Percentiles rank a stretch among this genome's conserved stretches.
These are phyloP conservation scores for Cebidichthys violaceus DNA, from an alignment of 2,113 vertebrate genomes.

Conservation along the genomic window DNA sequence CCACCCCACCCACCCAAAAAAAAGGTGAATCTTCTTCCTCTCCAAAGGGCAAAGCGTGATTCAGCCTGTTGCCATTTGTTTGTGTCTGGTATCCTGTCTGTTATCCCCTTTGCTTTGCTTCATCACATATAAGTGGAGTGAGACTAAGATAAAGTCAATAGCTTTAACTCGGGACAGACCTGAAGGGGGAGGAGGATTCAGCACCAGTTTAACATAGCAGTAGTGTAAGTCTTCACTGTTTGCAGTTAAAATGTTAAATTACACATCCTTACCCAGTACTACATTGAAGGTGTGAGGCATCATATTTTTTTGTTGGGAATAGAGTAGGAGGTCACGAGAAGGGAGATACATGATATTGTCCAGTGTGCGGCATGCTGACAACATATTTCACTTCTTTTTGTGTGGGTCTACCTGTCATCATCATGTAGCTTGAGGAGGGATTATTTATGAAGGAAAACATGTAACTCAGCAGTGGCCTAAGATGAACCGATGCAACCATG, in stretches of 20 bases:
- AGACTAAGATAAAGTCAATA: constrained; percentile 19
- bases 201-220: neutral
- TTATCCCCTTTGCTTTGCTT: neutral
- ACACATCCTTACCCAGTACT: neutral
- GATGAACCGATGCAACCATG: constrained; percentile 25
- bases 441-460: constrained; percentile 12
- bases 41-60: constrained; percentile 29
- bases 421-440: neutral
- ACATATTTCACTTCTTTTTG: neutral
- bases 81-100: constrained; percentile 46
- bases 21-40: constrained; percentile 16
- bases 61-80: constrained; percentile 51
- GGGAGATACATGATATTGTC: neutral
- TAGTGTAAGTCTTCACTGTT: neutral
- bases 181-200: neutral
- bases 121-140: constrained; percentile 10
- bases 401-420: constrained; percentile 25
- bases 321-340: neutral
- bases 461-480: neutral
- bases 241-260: neutral
- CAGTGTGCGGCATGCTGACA: neutral
- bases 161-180: neutral
- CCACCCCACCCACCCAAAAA: neutral
- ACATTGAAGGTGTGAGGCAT: neutral
- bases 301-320: neutral